These are phyloP conservation scores for Myotis findleyi DNA, from an alignment of 2,797 vertebrate species.

Conservation along the genomic window DNA sequence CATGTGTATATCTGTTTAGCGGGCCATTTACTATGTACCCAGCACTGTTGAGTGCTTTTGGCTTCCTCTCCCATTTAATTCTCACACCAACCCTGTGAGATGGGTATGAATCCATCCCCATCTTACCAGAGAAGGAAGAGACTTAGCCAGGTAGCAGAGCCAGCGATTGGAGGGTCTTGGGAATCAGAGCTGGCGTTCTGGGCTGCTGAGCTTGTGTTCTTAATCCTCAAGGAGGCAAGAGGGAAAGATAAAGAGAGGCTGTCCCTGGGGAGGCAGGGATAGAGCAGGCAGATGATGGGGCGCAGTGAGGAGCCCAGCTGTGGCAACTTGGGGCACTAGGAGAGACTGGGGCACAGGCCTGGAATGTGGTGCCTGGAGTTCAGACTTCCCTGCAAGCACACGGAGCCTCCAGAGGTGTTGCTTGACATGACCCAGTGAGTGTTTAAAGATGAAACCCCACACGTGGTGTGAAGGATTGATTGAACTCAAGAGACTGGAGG, in stretches of 20 bases:
- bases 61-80: not conserved
- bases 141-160: not conserved
- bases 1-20: not conserved
- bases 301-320: not conserved
- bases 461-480: not conserved
- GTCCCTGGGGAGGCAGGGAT: not conserved
- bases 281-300: not conserved
- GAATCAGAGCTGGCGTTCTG: not conserved
- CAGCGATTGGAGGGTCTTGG: not conserved
- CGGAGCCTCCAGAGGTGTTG: not conserved
- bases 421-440: not conserved
- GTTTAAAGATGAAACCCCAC: not conserved
- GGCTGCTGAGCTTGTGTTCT: not conserved
- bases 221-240: not conserved
- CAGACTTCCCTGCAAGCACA: not conserved
- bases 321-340: not conserved
- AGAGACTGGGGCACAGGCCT: not conserved
- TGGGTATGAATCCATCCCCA: not conserved
- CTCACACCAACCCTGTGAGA: not conserved
- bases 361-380: not conserved
- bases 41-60: not conserved
- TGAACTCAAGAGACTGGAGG: not conserved
- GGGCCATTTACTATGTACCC: not conserved
- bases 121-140: not conserved
- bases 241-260: not conserved